phyloP scores from a whole-genome alignment of 2,113 vertebrate species.

The Stegostoma tigrinum region DNA sequence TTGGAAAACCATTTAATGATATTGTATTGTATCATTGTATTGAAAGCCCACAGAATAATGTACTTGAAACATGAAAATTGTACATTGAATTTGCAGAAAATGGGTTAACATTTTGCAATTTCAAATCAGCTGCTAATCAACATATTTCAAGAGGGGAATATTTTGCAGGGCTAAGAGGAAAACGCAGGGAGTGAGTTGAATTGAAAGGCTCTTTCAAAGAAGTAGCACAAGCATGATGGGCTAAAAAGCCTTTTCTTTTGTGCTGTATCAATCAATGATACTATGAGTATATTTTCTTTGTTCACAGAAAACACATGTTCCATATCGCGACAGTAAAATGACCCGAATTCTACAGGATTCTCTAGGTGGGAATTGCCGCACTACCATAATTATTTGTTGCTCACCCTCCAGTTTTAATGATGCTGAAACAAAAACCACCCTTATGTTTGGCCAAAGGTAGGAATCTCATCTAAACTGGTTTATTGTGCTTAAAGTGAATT shows the following conservation, averaged over 20 bases:
- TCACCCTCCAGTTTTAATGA: conserved; percentile 89
- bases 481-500: neutral
- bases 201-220: neutral
- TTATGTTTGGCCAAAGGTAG: conserved; percentile 91
- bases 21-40: too few relatives aligned
- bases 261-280: neutral
- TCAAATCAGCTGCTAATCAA: neutral
- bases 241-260: neutral
- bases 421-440: conserved; percentile 82
- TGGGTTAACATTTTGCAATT: neutral
- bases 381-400: conserved; percentile 89
- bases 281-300: conserved; percentile 17
- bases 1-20: neutral
- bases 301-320: conserved; percentile 80
- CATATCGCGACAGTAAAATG: conserved; percentile 94
- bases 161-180: neutral
- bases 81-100: neutral
- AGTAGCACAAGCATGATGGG: neutral
- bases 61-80: neutral
- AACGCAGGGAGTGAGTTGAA: too few relatives aligned
- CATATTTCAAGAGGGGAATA: neutral
- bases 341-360: conserved; percentile 91
- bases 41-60: neutral
- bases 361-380: conserved; percentile 86
- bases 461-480: conserved; percentile 37